Conservation (phyloP, 2,888 invertebrate genomes). For the Scaptomyza caliginosa region DNA sequence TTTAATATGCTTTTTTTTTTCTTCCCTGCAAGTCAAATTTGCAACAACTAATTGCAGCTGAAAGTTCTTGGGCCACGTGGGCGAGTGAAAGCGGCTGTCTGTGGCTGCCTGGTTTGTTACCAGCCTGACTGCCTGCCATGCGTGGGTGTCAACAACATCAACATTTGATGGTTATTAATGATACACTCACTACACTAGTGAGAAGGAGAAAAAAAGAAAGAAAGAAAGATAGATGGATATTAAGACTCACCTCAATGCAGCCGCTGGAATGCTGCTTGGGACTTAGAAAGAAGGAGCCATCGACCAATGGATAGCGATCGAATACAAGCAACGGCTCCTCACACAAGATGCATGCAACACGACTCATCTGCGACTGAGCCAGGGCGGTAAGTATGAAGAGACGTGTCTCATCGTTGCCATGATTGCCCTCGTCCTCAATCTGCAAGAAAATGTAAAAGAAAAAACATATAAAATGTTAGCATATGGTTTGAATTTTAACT, state of each 20-base stretch:
- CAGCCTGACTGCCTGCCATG: not conserved
- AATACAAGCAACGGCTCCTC: constrained; percentile 95
- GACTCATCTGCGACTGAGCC: constrained; percentile 94
- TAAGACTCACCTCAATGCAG: constrained; percentile 91
- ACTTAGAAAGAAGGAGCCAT: constrained; percentile 98
- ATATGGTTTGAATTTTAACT: constrained; percentile 23
- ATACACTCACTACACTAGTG: no score
- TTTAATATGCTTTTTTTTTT: constrained; percentile 6
- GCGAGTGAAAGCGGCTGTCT: constrained; percentile 72
- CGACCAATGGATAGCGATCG: constrained; percentile 98
- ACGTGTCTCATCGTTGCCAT: constrained; percentile 98
- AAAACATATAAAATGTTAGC: constrained; percentile 17
- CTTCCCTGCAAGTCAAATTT: constrained; percentile 39
- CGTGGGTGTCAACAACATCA: constrained; percentile 52
- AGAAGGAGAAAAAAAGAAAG: not conserved
- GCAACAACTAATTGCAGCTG: constrained; percentile 69
- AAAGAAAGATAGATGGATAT: not conserved
- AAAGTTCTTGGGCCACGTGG: constrained; percentile 70
- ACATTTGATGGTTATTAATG: constrained; percentile 69
- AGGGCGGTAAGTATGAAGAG: constrained; percentile 97
- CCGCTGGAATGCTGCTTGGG: constrained; percentile 95
- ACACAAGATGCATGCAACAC: constrained; percentile 94
- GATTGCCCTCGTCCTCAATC: constrained; percentile 99
- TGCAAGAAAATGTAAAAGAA: constrained; percentile 84
- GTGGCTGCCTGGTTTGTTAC: not conserved